Base-by-base conservation (phyloP, 2,113 vertebrate species). In the Onychostruthus taczanowskii region DNA sequence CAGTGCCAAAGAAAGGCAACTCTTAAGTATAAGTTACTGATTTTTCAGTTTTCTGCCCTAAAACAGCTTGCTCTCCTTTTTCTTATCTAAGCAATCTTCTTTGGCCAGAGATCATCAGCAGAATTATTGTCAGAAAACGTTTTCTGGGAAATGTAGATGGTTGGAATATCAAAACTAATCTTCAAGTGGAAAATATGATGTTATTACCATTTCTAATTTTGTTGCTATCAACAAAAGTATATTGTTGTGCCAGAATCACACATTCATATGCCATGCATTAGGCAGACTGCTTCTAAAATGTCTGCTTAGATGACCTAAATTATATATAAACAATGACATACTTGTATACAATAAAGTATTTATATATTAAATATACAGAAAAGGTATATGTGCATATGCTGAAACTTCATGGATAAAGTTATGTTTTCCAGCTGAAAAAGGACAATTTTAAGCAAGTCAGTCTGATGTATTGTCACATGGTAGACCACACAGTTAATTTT, bases 191-290 rank as follows among this genome's bases (percentile, higher is more conserved):
- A 96, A 94, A 74, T 84, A 80, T 83, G 77, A 88, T 84, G 49
- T 69, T 87, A 90, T 55, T 92, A 58, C 64, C 52, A 88, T 80
- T 92, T 77, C 41, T 75, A 49, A 74, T 91, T 81, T 75, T 92
- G 89, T 95, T 93, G 78, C 87, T 94, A 93, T 73, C 93, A 97
- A 88, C 87, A 74, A 27, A 91, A 87, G 46, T 84, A 35, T 72
- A 68, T 69, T 88, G 44, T 90, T 84, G 46, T 95, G 75, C 89
- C 33, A 83, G 81, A 94, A 79, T 82, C 28, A 17, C 79, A 15
- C 43, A 55, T 84, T 89, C 80, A 69, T 69, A 67, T 44, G 84
- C 84, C 67, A 66, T 89, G 64, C 91, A 69, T 96, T 95, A 89
- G 77, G 44, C 50, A 91, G 62, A 55, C 24, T 89, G 41, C 59